phyloP scores from a whole-genome alignment of 2,797 vertebrate genomes.

The Acanthornis magna region DNA sequence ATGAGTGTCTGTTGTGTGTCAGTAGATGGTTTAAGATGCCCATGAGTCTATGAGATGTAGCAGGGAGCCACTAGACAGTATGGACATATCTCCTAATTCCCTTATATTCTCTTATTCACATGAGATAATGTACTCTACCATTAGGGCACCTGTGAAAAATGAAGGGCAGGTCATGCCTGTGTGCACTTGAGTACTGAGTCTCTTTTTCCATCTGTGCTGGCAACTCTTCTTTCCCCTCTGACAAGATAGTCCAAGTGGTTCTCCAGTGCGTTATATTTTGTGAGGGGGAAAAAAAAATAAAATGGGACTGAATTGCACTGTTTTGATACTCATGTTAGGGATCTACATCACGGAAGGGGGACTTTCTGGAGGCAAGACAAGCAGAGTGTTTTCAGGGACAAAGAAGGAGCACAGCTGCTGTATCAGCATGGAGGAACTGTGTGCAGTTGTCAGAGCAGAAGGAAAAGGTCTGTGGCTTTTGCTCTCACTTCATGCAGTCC shows the following conservation, averaged over 20 bases:
- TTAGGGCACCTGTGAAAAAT: not conserved
- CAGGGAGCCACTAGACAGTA: not conserved
- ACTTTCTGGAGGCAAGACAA: not conserved
- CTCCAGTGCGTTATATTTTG: not conserved
- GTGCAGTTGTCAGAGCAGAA: not conserved
- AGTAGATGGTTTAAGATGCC: not conserved
- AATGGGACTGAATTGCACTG: fast-evolving
- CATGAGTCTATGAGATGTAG: not conserved
- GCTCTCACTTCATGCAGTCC: not conserved
- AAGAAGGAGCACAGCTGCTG: not conserved
- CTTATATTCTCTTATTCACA: not conserved
- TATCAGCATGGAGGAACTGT: not conserved
- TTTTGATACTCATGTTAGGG: not conserved
- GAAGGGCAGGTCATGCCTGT: not conserved
- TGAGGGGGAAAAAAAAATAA: fast-evolving
- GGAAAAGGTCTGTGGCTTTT: not conserved
- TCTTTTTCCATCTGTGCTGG: not conserved
- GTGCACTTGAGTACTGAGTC: not conserved
- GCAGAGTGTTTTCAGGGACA: not conserved
- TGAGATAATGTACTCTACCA: not conserved
- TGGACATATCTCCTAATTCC: not conserved
- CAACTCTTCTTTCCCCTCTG: not conserved
- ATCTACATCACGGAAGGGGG: not conserved
- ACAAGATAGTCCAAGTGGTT: not conserved
- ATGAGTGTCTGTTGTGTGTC: not conserved